Base-by-base conservation (phyloP, 2,113 vertebrate genomes). In the Erpornis zantholeuca region DNA sequence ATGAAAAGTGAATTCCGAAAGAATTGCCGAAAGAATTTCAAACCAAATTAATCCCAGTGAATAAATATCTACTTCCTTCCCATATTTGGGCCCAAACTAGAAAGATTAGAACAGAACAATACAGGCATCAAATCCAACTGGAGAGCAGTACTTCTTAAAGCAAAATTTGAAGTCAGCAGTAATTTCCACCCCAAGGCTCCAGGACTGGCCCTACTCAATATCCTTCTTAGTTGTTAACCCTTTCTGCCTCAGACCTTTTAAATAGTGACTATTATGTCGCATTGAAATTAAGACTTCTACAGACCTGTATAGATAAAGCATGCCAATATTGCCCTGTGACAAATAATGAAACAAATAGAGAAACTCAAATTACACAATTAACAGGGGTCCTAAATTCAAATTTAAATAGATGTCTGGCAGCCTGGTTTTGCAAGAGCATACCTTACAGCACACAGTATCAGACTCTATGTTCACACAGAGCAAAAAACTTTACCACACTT, bases 31-130 rank as follows among this genome's bases (percentile, higher is more conserved):
- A 93, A 99, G 91, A n/a, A 99, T 97, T 96, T 99, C 98, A 86
- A 98, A 98, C 87, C 98, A 98, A 90, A 99, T 98, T 95, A 99
- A 92, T 63, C 99, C 99, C 94, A 99, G 60, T 56, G 99, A 96
- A 94, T 97, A 99, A 92, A 99, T 98, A 90, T 99, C 99, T 86
- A 99, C 99, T 97, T 98, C 98, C 5, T 69, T 95, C 97, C 97
- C 97, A 25, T 99, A 99, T 2, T 0, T 60, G 21, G 2, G 11
- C 8, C 50, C 28, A 2, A 23, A 72, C 97, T 93, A 60, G 92
- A 59, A 96, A 84, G 20, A 49, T 47, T 10, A 15, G 71, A 98
- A 91, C 35, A 64, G 93, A 91, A 94, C 3, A 90, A 89, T 25
- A 40, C 3, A 87, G n/a, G 12, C 8, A 10, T 86, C 49, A 83